Conservation (phyloP, 1,140 invertebrate species). For the Drosophila takahashii region DNA sequence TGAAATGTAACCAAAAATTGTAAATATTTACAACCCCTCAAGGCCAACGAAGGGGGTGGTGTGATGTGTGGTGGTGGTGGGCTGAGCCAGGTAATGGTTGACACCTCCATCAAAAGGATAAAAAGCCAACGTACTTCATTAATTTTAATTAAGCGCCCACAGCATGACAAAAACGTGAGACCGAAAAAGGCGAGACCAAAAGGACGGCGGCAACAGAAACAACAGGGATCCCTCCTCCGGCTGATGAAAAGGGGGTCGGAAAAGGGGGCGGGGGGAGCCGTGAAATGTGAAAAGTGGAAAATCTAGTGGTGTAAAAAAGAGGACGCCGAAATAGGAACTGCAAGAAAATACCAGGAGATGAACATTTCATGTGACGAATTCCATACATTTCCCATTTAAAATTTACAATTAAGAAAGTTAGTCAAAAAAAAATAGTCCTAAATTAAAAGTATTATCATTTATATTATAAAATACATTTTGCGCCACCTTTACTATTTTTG, state of each 20-base stretch:
- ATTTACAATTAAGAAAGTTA: too few species aligned
- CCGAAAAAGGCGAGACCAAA: slow-evolving; percentile 28
- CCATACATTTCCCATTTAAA: not conserved
- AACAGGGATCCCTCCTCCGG: not conserved
- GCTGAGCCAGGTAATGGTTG: slow-evolving; percentile 45
- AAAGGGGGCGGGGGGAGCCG: not conserved
- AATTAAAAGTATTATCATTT: too few species aligned
- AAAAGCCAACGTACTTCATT: slow-evolving; percentile 75
- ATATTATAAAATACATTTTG: too few species aligned
- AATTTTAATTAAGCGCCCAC: slow-evolving; percentile 78
- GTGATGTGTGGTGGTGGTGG: not conserved
- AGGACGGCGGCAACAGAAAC: slow-evolving; percentile 11
- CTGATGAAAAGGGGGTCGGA: not conserved
- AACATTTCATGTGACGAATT: not conserved
- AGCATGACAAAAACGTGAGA: slow-evolving; percentile 62
- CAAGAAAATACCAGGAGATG: slow-evolving; percentile 17
- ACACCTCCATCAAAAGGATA: slow-evolving; percentile 65
- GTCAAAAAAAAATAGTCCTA: too few species aligned
- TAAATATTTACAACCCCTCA: slow-evolving; percentile 63
- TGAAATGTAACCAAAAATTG: slow-evolving; percentile 64
- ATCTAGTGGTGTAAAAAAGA: not conserved
- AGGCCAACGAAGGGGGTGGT: slow-evolving; percentile 3
- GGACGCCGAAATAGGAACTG: slow-evolving; percentile 14
- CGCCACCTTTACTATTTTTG: slow-evolving; percentile 1
- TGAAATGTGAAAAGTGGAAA: not conserved